phyloP scores from a whole-genome alignment of 2,888 invertebrate species.

The Cyclophora punctaria region DNA sequence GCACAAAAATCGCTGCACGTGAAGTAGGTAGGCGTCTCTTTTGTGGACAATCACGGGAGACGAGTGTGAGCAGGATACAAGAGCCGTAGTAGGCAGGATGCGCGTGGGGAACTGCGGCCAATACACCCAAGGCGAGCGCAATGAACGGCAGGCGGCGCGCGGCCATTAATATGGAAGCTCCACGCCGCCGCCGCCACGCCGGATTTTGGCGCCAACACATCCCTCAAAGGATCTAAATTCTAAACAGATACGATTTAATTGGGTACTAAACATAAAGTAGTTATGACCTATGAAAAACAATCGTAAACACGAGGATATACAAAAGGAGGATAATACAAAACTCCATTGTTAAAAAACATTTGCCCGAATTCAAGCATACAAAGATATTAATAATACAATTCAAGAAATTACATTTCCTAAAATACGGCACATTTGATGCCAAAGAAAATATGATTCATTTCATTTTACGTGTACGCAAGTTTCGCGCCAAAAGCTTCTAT shows the following conservation, averaged over 20 bases:
- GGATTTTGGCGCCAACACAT: conserved; percentile 66
- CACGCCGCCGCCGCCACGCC: conserved; percentile 34
- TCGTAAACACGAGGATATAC: too few species aligned
- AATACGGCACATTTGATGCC: too few species aligned
- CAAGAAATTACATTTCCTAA: too few species aligned
- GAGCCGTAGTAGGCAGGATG: conserved; percentile 68
- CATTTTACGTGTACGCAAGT: conserved; percentile 2
- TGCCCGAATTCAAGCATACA: too few species aligned
- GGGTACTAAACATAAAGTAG: too few species aligned
- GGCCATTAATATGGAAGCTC: conserved; percentile 60
- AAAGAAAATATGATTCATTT: too few species aligned
- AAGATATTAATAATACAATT: too few species aligned
- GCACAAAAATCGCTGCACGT: conserved; percentile 70
- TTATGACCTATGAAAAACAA: too few species aligned
- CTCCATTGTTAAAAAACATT: too few species aligned
- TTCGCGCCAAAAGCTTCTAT: conserved; percentile 43
- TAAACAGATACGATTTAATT: too few species aligned
- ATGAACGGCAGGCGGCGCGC: conserved; percentile 46
- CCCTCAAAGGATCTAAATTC: not conserved
- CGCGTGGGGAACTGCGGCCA: conserved; percentile 67
- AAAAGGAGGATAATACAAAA: too few species aligned
- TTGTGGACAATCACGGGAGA: conserved; percentile 35
- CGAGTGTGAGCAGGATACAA: conserved; percentile 55
- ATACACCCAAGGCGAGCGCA: conserved; percentile 70
- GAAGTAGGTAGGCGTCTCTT: conserved; percentile 50